phyloP scores from a whole-genome alignment of 2,113 vertebrate genomes.

The Carassius gibelio region DNA sequence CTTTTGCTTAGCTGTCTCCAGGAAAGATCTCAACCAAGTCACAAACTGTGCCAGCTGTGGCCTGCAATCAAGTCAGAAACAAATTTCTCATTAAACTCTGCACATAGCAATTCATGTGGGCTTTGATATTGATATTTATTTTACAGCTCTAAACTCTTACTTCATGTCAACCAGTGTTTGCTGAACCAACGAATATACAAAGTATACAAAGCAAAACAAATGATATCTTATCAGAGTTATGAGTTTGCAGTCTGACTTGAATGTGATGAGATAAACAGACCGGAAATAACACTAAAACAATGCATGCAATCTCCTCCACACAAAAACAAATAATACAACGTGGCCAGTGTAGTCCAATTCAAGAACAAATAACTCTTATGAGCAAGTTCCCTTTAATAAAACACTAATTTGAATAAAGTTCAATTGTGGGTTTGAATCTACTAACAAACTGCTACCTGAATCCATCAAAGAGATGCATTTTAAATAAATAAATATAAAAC shows the following conservation, averaged over 20 bases:
- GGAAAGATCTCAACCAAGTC: not conserved
- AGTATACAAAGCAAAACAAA: not conserved
- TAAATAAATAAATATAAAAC: not conserved
- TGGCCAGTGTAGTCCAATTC: not conserved
- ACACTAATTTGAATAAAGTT: not conserved
- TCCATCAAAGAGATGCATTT: not conserved
- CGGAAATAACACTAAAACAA: not conserved
- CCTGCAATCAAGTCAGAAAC: not conserved
- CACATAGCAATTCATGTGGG: not conserved
- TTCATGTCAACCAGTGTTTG: constrained; percentile 5
- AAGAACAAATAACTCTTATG: not conserved
- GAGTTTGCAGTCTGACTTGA: not conserved
- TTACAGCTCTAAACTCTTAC: not conserved
- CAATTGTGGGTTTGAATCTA: constrained; percentile 1
- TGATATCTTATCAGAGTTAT: not conserved
- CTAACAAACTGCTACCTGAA: not conserved
- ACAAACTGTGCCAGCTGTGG: not conserved
- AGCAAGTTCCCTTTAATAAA: not conserved
- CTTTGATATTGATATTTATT: not conserved
- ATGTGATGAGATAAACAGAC: constrained; percentile 18
- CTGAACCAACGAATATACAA: not conserved
- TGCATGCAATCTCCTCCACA: not conserved
- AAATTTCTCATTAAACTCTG: not conserved
- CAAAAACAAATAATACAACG: not conserved
- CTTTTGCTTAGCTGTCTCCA: not conserved